Evolutionary conservation across 2,888 invertebrate species (phyloP).

Genomic region (Caenorhabditis auriculariae): DNA sequence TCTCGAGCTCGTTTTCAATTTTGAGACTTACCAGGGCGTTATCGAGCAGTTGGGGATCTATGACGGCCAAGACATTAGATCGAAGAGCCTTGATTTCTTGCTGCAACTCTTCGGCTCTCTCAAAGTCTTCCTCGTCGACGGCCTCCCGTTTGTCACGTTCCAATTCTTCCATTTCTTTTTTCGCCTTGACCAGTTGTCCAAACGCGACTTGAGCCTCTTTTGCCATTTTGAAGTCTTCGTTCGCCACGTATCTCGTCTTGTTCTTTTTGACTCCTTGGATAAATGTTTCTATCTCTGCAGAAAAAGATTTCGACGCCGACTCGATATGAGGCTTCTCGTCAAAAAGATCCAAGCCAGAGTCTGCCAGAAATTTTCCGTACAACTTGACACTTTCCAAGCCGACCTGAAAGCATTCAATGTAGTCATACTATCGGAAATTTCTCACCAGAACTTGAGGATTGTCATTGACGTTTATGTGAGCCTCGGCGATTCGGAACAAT

Average conservation of each 20-base stretch:
- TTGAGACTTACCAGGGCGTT: conserved; percentile 20
- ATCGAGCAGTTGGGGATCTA: conserved; percentile 34
- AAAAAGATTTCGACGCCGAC: neutral
- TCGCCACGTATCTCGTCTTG: neutral
- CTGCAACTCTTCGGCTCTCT: conserved; percentile 46
- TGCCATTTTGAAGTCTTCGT: conserved; percentile 40
- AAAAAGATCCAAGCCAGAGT: too few relatives aligned
- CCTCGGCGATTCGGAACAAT: conserved; percentile 18
- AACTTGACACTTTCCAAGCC: conserved; percentile 39
- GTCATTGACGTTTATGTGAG: conserved; percentile 20
- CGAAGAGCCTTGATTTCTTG: conserved; percentile 48
- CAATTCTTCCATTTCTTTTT: conserved; percentile 41
- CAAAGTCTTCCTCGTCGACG: conserved; percentile 43
- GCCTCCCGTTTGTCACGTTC: conserved; percentile 39
- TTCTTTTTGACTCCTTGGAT: neutral
- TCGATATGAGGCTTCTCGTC: neutral
- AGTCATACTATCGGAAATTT: too few relatives aligned
- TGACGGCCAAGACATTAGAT: conserved; percentile 31
- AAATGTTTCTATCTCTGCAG: neutral
- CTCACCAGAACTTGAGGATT: conserved; percentile 25
- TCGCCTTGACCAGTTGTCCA: conserved; percentile 33
- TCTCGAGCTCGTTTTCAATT: neutral
- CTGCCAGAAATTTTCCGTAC: conserved; percentile 32
- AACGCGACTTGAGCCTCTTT: conserved; percentile 40
- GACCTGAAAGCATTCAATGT: conserved; percentile 17